A percentile compares a stretch with the other conserved stretches of the same genome.
phyloP scores from a whole-genome alignment of 2,888 invertebrate species.

The Cheilosia soror region DNA sequence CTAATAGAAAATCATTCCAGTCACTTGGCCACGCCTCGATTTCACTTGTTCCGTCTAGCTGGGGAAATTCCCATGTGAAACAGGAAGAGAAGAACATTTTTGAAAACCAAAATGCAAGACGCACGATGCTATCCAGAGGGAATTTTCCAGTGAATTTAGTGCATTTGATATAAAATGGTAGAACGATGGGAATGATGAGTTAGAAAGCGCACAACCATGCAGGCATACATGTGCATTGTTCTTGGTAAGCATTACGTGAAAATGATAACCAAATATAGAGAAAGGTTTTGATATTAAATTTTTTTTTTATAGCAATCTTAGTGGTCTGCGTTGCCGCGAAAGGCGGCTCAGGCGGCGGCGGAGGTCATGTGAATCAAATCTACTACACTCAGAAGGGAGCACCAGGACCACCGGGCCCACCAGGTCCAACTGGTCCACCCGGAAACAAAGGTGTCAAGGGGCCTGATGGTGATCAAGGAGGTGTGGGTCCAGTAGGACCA shows the following conservation, averaged over 20 bases:
- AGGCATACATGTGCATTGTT: constrained; percentile 39
- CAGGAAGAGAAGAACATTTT: background rate
- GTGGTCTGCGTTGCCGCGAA: constrained; percentile 38
- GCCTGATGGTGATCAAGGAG: constrained; percentile 76
- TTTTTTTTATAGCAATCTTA: constrained; percentile 15
- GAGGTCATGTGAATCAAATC: constrained; percentile 32
- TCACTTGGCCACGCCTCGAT: too few relatives aligned
- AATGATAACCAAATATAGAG: background rate
- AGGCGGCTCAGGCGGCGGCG: background rate
- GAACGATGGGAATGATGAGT: background rate
- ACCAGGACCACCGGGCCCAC: constrained; percentile 76
- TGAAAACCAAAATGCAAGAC: background rate
- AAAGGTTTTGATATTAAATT: background rate
- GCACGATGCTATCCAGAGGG: background rate
- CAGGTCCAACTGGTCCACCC: constrained; percentile 72
- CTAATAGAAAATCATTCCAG: too few relatives aligned
- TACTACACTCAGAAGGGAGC: constrained; percentile 77
- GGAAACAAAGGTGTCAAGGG: constrained; percentile 76
- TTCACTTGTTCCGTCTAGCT: too few relatives aligned
- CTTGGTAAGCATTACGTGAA: constrained; percentile 36
- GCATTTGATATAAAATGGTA: constrained; percentile 55
- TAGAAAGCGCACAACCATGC: constrained; percentile 54
- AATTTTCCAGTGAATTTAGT: constrained; percentile 7
- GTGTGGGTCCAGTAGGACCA: constrained; percentile 70
- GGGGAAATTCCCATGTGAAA: too few relatives aligned